These are phyloP conservation scores for Matsumurasca onukii DNA, from an alignment of 1,140 invertebrate genomes.

Conservation along the genomic window DNA sequence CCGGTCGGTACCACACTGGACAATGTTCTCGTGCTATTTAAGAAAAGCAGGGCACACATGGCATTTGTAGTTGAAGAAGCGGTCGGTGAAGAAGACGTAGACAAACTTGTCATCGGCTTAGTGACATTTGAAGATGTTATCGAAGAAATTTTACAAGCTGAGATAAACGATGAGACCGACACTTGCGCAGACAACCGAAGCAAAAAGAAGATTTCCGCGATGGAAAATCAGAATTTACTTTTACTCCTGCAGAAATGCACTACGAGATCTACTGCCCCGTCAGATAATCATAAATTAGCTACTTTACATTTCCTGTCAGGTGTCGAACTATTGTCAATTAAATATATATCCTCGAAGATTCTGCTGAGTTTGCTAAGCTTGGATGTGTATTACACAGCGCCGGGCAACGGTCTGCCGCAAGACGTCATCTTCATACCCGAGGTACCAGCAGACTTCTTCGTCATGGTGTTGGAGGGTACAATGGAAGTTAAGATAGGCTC, in stretches of 20 bases:
- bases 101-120: conserved; percentile 47
- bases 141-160: conserved; percentile 53
- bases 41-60: conserved; percentile 55
- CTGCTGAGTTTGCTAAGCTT: neutral
- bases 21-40: conserved; percentile 61
- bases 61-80: conserved; percentile 46
- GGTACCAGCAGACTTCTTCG: conserved; percentile 25
- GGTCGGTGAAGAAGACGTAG: conserved; percentile 34
- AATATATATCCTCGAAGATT: neutral
- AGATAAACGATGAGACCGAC: conserved; percentile 54
- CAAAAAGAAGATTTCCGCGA: conserved; percentile 20
- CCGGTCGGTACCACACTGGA: conserved; percentile 59
- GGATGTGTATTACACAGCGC: neutral
- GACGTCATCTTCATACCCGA: conserved; percentile 13
- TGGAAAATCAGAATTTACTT: conserved; percentile 13
- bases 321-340: conserved; percentile 3
- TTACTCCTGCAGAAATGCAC: conserved; percentile 21
- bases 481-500: conserved; percentile 28
- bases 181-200: conserved; percentile 22
- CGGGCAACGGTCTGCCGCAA: neutral
- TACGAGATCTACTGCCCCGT: neutral
- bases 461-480: conserved; percentile 35
- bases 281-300: conserved; percentile 8
- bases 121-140: conserved; percentile 55
- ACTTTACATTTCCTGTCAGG: conserved; percentile 16